Evolutionary conservation across 2,113 vertebrate species (phyloP).

Genomic region (Scomber colias): DNA sequence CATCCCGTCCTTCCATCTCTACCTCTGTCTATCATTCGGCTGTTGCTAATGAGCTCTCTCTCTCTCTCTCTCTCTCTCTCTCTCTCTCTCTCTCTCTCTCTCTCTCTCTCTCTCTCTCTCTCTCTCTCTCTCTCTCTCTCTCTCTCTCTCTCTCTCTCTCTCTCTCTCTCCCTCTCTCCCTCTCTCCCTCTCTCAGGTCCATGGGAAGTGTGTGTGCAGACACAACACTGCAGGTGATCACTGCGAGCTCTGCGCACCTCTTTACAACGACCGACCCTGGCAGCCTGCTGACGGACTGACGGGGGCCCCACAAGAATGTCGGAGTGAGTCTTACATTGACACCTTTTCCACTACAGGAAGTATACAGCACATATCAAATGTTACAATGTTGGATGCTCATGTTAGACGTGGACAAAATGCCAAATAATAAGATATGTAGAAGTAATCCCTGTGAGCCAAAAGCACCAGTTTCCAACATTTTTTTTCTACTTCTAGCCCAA

Average conservation of each 20-base stretch:
- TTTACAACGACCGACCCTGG: conserved; percentile 96
- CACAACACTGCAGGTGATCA: conserved; percentile 96
- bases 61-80: background rate
- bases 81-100: background rate
- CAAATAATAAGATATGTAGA: no score
- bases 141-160: background rate
- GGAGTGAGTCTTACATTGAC: conserved; percentile 86
- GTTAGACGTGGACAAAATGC: no score
- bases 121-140: conserved; percentile 15
- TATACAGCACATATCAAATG: no score
- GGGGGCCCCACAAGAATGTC: conserved; percentile 91
- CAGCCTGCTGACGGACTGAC: conserved; percentile 93
- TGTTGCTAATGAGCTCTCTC: conserved; percentile 50
- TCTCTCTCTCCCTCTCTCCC: background rate
- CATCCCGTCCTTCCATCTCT: conserved; percentile 23
- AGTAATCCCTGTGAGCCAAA: no score
- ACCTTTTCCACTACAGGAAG: conserved; percentile 2
- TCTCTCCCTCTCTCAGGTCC: conserved; percentile 83
- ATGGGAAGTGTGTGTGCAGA: conserved; percentile 96
- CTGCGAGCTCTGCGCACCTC: conserved; percentile 90
- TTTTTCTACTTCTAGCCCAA: no score
- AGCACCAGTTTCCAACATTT: no score
- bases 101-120: conserved; percentile 12
- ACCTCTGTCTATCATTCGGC: conserved; percentile 28
- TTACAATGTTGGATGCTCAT: no score